Evolutionary conservation across 2,888 invertebrate species (phyloP).

Genomic region (Drosophila mettleri): DNA sequence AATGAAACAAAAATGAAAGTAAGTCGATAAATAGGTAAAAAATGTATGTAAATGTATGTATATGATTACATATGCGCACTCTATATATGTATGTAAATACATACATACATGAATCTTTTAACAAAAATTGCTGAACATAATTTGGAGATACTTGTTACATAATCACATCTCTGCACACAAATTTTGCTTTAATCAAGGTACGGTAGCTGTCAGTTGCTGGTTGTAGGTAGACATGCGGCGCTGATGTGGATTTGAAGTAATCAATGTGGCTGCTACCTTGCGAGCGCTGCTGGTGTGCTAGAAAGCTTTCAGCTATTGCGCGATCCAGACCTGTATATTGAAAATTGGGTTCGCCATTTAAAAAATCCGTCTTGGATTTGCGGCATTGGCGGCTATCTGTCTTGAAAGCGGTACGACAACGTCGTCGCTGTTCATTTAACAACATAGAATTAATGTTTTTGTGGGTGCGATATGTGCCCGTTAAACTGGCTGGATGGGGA

Average conservation of each 20-base stretch:
- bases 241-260: slow-evolving; percentile 82
- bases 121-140: slow-evolving; percentile 40
- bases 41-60: no score
- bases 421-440: slow-evolving; percentile 72
- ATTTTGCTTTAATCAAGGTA: slow-evolving; percentile 76
- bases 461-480: slow-evolving; percentile 79
- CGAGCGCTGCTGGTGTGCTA: slow-evolving; percentile 83
- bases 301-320: slow-evolving; percentile 83
- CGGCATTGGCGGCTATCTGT: slow-evolving; percentile 82
- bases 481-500: slow-evolving; percentile 70
- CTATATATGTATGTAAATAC: no score
- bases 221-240: slow-evolving; percentile 60
- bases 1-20: no score
- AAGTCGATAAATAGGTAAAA: no score
- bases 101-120: slow-evolving; percentile 42
- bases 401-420: slow-evolving; percentile 71
- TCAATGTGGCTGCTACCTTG: slow-evolving; percentile 82
- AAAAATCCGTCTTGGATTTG: slow-evolving; percentile 83
- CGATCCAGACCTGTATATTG: slow-evolving; percentile 84
- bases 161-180: slow-evolving; percentile 82
- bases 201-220: slow-evolving; percentile 39
- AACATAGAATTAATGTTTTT: slow-evolving; percentile 74
- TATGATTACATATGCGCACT: no score
- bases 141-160: slow-evolving; percentile 62
- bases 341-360: slow-evolving; percentile 82